Evolutionary conservation across 37 sponge, comb jelly and placozoan species (phyloP).

Genomic region (Halichondria panicea): DNA sequence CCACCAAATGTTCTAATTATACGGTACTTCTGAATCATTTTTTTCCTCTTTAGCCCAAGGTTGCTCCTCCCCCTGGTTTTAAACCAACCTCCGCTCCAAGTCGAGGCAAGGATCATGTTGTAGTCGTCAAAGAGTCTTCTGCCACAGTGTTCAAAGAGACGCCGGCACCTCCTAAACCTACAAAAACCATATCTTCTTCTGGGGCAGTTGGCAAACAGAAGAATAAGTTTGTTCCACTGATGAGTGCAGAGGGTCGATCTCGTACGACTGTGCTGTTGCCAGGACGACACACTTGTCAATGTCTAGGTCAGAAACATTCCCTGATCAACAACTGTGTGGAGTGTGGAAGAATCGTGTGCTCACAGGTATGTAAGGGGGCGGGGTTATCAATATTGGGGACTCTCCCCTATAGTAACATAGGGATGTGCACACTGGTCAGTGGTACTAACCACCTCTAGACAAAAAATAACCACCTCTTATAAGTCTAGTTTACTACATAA

Average conservation of each 20-base stretch:
- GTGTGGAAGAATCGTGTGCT: conserved; percentile 94
- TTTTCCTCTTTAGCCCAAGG: not conserved
- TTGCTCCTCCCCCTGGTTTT: not conserved
- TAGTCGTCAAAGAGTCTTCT: not conserved
- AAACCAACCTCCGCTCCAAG: not conserved
- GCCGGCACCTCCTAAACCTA: not conserved
- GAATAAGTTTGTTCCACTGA: conserved; percentile 73
- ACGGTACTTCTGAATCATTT: not conserved
- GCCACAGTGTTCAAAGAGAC: not conserved
- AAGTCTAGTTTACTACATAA: too few relatives aligned
- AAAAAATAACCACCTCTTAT: too few relatives aligned
- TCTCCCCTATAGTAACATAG: too few relatives aligned
- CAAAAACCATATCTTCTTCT: not conserved
- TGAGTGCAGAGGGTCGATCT: conserved; percentile 69
- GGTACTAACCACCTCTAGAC: too few relatives aligned
- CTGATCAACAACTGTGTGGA: conserved; percentile 89
- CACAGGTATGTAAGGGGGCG: too few relatives aligned
- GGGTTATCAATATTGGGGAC: too few relatives aligned
- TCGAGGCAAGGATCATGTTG: not conserved
- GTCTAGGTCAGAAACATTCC: conserved; percentile 86
- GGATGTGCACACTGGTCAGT: too few relatives aligned
- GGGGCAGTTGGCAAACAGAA: conserved; percentile 29
- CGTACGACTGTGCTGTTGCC: conserved; percentile 63
- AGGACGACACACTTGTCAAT: conserved; percentile 82
- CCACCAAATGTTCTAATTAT: too few relatives aligned